These are phyloP conservation scores for Oryctolagus cuniculus DNA, from an alignment of 2,113 vertebrate species.

Conservation along the genomic window DNA sequence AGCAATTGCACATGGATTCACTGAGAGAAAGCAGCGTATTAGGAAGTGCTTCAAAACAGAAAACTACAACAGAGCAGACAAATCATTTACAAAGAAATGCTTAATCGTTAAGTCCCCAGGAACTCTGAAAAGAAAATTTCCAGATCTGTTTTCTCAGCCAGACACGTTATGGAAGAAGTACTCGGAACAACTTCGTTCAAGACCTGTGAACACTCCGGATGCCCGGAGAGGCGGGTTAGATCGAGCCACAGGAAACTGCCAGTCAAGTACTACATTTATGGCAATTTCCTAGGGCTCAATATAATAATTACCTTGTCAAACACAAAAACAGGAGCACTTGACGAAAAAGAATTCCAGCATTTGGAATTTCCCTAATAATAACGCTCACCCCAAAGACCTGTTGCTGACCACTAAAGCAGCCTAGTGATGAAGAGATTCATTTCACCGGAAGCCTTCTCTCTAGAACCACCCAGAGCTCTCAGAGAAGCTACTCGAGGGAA, in stretches of 20 bases:
- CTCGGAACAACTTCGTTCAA: neutral
- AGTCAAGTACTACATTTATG: neutral
- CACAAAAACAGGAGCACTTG: neutral
- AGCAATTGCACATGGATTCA: neutral
- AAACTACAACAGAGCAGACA: neutral
- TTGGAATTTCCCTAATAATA: neutral
- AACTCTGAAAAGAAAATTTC: conserved; percentile 2
- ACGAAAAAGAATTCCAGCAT: neutral
- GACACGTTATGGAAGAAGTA: conserved; percentile 6
- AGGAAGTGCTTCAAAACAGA: conserved; percentile 4
- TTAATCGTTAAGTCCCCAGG: neutral
- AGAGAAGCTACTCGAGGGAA: neutral
- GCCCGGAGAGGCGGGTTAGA: neutral
- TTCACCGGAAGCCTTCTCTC: neutral
- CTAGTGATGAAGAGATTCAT: neutral
- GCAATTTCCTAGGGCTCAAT: neutral
- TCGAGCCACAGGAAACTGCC: neutral
- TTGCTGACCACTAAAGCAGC: neutral
- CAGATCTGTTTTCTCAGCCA: neutral
- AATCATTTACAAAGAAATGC: conserved; percentile 46
- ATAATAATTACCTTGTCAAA: conserved; percentile 27
- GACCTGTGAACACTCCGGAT: neutral
- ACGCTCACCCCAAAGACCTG: neutral
- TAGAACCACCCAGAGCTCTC: neutral
- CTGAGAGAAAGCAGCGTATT: neutral